These are phyloP conservation scores for Melipona bicolor DNA, from an alignment of 2,888 invertebrate species.

Conservation along the genomic window DNA sequence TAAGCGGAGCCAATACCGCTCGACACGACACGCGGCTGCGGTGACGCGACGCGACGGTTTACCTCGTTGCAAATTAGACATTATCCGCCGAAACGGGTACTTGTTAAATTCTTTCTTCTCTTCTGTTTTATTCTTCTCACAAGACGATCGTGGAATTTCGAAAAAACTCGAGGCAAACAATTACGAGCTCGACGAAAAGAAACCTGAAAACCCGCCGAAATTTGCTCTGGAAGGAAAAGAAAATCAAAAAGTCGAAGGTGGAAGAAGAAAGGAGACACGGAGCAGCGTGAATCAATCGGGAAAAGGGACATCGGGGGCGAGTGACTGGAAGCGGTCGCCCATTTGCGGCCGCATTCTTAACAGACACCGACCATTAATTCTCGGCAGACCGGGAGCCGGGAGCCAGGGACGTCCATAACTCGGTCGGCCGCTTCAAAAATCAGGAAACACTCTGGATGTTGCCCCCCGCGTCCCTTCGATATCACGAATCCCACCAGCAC, in stretches of 20 bases:
- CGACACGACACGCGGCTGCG: no score
- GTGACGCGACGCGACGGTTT: not conserved
- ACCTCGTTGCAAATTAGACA: not conserved
- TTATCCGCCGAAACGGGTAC: not conserved
- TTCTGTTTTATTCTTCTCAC: no score
- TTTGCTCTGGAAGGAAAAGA: no score
- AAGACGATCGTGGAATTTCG: no score
- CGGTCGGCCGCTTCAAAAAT: slow-evolving; percentile 70
- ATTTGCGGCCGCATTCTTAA: slow-evolving; percentile 23
- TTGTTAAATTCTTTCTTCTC: not conserved
- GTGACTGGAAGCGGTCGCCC: not conserved
- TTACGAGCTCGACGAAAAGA: no score
- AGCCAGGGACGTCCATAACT: slow-evolving; percentile 55
- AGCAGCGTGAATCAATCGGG: not conserved
- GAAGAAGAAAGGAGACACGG: not conserved
- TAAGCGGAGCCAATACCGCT: not conserved
- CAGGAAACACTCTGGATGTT: slow-evolving; percentile 66
- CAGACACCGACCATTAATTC: slow-evolving; percentile 38
- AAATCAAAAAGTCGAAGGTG: no score
- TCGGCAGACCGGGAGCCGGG: slow-evolving; percentile 18
- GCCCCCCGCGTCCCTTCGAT: slow-evolving; percentile 38
- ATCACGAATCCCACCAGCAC: slow-evolving; percentile 57
- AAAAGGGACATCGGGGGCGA: not conserved
- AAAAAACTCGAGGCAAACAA: not conserved
- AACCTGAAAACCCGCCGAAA: no score